Percentiles rank a stretch among this genome's conserved stretches.
Conservation (phyloP, 2,113 vertebrate genomes). For the Chascanopsetta lugubris region DNA sequence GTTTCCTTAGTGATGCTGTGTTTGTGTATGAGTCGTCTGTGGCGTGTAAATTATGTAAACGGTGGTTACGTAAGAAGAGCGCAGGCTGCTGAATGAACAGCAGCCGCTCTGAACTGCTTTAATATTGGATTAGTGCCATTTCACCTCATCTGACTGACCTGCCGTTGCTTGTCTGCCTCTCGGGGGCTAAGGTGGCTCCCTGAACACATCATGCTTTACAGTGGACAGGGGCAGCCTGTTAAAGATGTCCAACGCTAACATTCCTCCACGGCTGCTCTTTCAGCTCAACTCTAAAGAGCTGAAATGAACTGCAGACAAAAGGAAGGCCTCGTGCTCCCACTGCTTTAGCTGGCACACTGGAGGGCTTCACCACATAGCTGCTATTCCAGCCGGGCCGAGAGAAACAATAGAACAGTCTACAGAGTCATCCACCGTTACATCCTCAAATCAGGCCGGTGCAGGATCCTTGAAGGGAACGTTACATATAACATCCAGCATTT, state of each 20-base stretch:
- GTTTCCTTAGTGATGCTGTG: constrained; percentile 4
- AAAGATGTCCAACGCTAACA: constrained; percentile 3
- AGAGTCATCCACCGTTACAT: neutral
- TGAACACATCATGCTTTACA: neutral
- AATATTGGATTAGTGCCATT: constrained; percentile 30
- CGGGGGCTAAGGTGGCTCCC: neutral
- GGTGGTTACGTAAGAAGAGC: constrained; percentile 24
- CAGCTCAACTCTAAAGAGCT: neutral
- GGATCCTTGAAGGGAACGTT: neutral
- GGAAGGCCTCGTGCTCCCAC: neutral
- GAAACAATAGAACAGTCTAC: neutral
- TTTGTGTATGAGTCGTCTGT: constrained; percentile 10
- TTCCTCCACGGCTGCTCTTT: neutral
- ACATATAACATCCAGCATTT: too few species aligned
- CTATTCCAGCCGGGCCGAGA: neutral
- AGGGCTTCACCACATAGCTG: neutral
- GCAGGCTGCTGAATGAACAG: constrained; percentile 22
- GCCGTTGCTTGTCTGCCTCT: constrained; percentile 12
- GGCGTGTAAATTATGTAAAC: constrained; percentile 8
- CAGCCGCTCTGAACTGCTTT: constrained; percentile 25
- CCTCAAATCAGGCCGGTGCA: neutral
- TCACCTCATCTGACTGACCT: constrained; percentile 26
- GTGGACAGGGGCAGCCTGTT: constrained; percentile 1
- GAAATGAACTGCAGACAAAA: neutral
- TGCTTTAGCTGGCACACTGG: neutral